Base-by-base conservation (phyloP, 1,140 invertebrate genomes). In the Hylaeus volcanicus region DNA sequence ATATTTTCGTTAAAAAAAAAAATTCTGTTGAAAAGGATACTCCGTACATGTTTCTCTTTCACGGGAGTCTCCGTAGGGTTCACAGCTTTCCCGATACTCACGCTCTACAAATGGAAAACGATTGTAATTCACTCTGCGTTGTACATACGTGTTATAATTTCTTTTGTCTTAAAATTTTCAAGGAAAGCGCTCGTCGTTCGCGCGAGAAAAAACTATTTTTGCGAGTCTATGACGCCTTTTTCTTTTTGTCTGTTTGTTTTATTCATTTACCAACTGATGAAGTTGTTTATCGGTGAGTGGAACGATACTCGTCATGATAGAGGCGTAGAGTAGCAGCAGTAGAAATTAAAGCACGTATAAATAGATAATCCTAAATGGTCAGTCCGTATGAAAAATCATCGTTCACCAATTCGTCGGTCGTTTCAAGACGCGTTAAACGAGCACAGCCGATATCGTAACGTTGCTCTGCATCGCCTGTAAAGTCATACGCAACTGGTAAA, bases 1-100 rank as follows among this genome's bases (percentile, higher is more conserved):
- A 26, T 26, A 26, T 26, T 0, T 26, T 26, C 26, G 26, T 26
- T 26, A 26, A 26, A 26, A 26, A 26, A 26, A 26, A 26, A 26
- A 26, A 26, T 26, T 26, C 26, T 53, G 6, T 14, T 45, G 61
- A 81, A 94, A 96, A 96, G 95, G 95, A 96, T 96, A 96, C 96
- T 96, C 86, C 98, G 95, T 63, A 98, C 97, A 97, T 99, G 98
- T 95, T 99, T 99, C 91, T 98, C 98, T 94, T 99, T 99, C 0
- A 99, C 97, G 5, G 98, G 98, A 55, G 95, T 96, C 94, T 99
- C 98, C 48, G 96, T 94, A 5, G 95, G 94, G 93, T 98, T 99
- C 74, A 99, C 97, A 9, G 98, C 98, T 94, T 99, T 99, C 83
- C 95, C 96, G 65, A 99, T 96, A 79, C 97, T 97, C 70, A 96